phyloP scores from a whole-genome alignment of 2,113 vertebrate species.

The Notarius quadriscutis region DNA sequence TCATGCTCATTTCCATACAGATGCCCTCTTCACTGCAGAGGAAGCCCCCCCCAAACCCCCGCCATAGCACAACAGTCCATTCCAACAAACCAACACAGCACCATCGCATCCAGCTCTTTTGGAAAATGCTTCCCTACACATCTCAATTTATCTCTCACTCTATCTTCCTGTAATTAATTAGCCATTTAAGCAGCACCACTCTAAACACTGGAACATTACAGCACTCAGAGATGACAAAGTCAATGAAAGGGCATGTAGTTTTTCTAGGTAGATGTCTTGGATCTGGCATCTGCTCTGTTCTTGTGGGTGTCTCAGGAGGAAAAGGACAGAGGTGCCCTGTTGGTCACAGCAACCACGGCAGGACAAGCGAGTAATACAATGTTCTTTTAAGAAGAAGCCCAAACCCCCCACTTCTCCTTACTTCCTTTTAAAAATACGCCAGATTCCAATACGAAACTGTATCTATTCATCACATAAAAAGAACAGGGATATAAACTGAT shows the following conservation, averaged over 20 bases:
- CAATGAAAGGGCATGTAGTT: slow-evolving; percentile 48
- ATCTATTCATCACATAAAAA: not conserved
- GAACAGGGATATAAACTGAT: not conserved
- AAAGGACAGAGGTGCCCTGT: slow-evolving; percentile 65
- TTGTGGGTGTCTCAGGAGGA: slow-evolving; percentile 51
- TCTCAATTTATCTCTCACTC: not conserved
- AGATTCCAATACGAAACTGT: slow-evolving; percentile 24
- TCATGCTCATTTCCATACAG: slow-evolving; percentile 77
- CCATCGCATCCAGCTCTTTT: slow-evolving; percentile 3
- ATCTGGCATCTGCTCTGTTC: slow-evolving; percentile 69
- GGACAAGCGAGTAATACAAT: slow-evolving; percentile 32
- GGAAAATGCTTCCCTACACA: not conserved
- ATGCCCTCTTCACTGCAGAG: slow-evolving; percentile 72
- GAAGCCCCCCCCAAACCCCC: slow-evolving; percentile 51
- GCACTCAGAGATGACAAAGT: slow-evolving; percentile 45
- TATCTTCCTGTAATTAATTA: slow-evolving; percentile 53
- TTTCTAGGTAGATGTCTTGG: slow-evolving; percentile 47
- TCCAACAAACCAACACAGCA: slow-evolving; percentile 32
- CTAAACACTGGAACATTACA: slow-evolving; percentile 49
- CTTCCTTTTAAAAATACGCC: slow-evolving; percentile 39
- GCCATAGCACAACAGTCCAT: slow-evolving; percentile 10
- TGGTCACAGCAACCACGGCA: slow-evolving; percentile 47
- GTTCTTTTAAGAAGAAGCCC: slow-evolving; percentile 46
- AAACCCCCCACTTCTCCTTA: slow-evolving; percentile 16
- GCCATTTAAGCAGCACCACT: slow-evolving; percentile 39